Base-by-base conservation (phyloP, 64 coral and sea anemone species). In the Pocillopora verrucosa region DNA sequence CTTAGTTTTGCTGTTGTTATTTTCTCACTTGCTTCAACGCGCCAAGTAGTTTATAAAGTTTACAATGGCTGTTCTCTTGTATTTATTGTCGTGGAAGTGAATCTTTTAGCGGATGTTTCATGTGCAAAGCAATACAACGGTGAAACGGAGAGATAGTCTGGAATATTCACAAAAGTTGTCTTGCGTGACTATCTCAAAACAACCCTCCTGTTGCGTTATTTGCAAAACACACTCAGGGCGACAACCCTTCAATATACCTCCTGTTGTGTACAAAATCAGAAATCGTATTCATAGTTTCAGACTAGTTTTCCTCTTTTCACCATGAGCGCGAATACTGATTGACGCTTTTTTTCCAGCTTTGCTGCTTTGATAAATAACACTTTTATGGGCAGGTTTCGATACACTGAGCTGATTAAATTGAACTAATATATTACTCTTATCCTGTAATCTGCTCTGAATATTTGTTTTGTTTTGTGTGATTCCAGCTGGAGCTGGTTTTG, bases 141-240 rank as follows among this genome's bases (percentile, higher is more conserved):
- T 30, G 80, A 22, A 17, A 22, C 45, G n/a, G 17, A 10, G 4
- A 19, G 59, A 59, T 51, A 59, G 56, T 79, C 30, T 79, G n/a
- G 20, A 59, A 57, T 59, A 26, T 34, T 10, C 12, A 70, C 67
- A 79, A 51, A 51, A 51, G 41, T 3, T 51, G 9, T 36, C 35
- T 83, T 68, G 60, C 80, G 61, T 67, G 80, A 83, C 80, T 51
- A 13, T 60, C 3, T 36, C 75, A 77, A 56, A 56, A 13, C 30
- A 36, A 14, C 15, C 77, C 38, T 51, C 57, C 63, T 68, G 80
- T 38, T 84, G 62, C 25, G 34, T 82, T 82, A 63, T 82, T 82
- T 64, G 11, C 67, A n/a, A 1, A 70, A n/a, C 67, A 70, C 22
- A 25, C 14, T 14, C 5, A 65, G 57, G 11, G 82, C 82, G 82